A percentile compares a stretch with the other conserved stretches of the same genome.
These are phyloP conservation scores for Fistularia tabacaria DNA, from an alignment of 2,797 vertebrate species.

Conservation along the genomic window DNA sequence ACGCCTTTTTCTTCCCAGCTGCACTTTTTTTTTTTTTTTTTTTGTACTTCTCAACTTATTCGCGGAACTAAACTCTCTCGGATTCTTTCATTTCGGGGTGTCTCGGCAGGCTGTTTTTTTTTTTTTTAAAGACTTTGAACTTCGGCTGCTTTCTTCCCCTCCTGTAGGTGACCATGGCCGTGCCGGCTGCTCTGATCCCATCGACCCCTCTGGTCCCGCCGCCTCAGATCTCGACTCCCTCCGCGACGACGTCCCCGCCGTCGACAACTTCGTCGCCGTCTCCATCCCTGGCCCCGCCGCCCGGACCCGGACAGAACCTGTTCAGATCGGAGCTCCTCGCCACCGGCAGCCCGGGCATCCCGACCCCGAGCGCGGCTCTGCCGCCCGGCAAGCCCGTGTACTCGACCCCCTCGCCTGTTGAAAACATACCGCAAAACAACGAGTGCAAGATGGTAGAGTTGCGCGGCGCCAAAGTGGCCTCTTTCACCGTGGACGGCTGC, in stretches of 20 bases:
- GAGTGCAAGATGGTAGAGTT: constrained; percentile 99
- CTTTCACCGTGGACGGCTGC: constrained; percentile 95
- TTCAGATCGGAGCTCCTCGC: constrained; percentile 86
- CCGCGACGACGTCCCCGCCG: constrained; percentile 81
- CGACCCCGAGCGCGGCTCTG: constrained; percentile 71
- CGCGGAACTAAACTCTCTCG: constrained; percentile 74
- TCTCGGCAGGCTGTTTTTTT: constrained; percentile 59
- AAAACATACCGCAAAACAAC: constrained; percentile 98
- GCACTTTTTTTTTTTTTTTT: constrained; percentile 55
- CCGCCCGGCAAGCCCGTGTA: constrained; percentile 92
- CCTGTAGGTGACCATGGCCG: constrained; percentile 16
- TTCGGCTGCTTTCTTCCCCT: constrained; percentile 65
- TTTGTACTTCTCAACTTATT: constrained; percentile 78
- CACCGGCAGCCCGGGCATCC: constrained; percentile 79
- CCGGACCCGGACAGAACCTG: constrained; percentile 75
- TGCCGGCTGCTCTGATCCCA: constrained; percentile 14
- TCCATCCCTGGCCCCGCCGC: constrained; percentile 79
- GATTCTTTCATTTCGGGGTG: constrained; percentile 68
- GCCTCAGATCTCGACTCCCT: constrained; percentile 85
- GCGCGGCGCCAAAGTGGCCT: constrained; percentile 95
- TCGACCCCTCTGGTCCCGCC: constrained; percentile 94
- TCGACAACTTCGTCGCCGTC: constrained; percentile 88
- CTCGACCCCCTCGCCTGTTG: constrained; percentile 96
- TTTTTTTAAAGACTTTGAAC: constrained; percentile 72
- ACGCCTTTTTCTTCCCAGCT: constrained; percentile 72